Conservation (phyloP, 2,113 vertebrate species). For the Conger conger region DNA sequence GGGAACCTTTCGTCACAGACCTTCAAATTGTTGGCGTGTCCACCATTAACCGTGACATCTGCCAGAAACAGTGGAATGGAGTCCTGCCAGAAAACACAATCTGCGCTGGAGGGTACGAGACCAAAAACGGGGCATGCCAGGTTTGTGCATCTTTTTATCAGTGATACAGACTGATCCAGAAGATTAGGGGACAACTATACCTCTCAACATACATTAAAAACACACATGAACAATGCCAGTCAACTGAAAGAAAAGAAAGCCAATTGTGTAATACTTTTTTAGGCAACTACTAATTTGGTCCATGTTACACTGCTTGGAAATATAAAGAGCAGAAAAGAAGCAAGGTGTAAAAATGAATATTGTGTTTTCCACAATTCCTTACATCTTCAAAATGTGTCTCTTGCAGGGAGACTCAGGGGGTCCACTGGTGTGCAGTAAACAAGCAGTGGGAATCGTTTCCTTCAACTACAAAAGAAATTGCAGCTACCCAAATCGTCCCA, state of each 20-base stretch:
- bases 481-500: conserved; percentile 46
- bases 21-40: conserved; percentile 44
- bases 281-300: too few relatives aligned
- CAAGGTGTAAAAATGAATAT: too few relatives aligned
- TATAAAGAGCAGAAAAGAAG: too few relatives aligned
- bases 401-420: conserved; percentile 86
- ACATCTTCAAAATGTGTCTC: conserved; percentile 7
- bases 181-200: too few relatives aligned
- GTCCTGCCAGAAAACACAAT: too few relatives aligned
- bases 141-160: conserved; percentile 32
- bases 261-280: too few relatives aligned
- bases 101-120: conserved; percentile 55
- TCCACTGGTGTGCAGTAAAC: conserved; percentile 73
- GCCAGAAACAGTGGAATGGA: too few relatives aligned
- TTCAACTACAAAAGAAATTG: conserved; percentile 35
- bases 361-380: not conserved
- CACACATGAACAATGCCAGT: too few relatives aligned
- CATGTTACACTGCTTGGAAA: too few relatives aligned
- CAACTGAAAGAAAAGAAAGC: too few relatives aligned
- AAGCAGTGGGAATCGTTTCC: conserved; percentile 77
- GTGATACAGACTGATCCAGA: too few relatives aligned
- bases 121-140: conserved; percentile 54
- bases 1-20: accelerated
- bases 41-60: too few relatives aligned
- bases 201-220: not conserved